Conservation (phyloP, 2,888 invertebrate genomes). For the Escarpia spicata region DNA sequence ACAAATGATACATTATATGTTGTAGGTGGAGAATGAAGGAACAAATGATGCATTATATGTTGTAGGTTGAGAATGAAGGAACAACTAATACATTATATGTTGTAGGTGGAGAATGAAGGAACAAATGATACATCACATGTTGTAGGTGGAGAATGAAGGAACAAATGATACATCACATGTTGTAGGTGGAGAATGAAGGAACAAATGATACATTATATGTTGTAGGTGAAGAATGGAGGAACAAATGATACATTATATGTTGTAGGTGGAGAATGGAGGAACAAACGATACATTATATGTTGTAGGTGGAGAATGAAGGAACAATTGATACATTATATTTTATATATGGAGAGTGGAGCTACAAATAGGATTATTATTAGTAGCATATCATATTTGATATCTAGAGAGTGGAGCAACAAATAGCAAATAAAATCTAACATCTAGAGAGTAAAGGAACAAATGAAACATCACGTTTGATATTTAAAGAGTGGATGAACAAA, state of each 20-base stretch:
- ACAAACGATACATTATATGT: background rate
- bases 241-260: background rate
- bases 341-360: background rate
- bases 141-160: background rate
- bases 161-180: background rate
- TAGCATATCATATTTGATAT: background rate
- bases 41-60: background rate
- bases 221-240: background rate
- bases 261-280: background rate
- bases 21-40: background rate
- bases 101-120: background rate
- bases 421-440: background rate
- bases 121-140: background rate
- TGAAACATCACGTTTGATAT: background rate
- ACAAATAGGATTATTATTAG: background rate
- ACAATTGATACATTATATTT: background rate
- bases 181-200: background rate
- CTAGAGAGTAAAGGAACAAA: background rate
- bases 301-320: background rate
- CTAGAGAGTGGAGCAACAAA: background rate
- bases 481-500: no score
- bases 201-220: background rate
- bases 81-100: background rate
- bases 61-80: conserved; percentile 49
- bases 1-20: background rate